Conservation (phyloP, 2,797 vertebrate genomes). For the Ibycter americanus region DNA sequence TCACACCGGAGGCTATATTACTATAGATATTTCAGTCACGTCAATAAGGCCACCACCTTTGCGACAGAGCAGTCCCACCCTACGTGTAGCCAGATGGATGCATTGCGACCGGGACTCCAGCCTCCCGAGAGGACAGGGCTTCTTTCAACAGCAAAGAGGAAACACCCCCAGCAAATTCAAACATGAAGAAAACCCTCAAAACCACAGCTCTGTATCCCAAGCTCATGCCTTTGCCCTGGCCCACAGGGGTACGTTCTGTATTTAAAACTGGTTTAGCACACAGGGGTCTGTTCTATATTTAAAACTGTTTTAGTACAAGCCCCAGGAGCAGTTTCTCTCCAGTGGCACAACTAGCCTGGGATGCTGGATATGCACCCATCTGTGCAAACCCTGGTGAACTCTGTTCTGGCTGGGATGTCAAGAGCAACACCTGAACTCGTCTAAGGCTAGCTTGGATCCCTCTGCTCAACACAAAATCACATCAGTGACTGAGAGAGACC, state of each 20-base stretch:
- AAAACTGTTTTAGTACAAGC: not conserved
- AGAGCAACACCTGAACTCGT: not conserved
- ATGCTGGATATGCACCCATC: not conserved
- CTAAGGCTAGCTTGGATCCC: not conserved
- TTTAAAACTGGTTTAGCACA: not conserved
- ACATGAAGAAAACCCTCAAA: not conserved
- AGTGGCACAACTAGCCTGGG: not conserved
- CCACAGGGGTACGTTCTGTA: rapidly evolving
- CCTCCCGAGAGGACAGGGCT: not conserved
- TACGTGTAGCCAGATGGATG: not conserved
- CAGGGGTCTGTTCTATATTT: not conserved
- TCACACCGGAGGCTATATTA: not conserved
- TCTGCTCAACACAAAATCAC: rapidly evolving
- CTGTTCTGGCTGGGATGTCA: not conserved
- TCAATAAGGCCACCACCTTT: not conserved
- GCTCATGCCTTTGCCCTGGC: not conserved
- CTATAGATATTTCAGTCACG: not conserved
- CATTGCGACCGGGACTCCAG: not conserved
- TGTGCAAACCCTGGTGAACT: rapidly evolving
- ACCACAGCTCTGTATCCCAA: not conserved
- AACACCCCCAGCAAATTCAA: not conserved
- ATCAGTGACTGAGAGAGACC: not conserved
- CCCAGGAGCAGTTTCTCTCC: not conserved
- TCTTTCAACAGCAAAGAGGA: not conserved
- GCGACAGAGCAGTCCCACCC: not conserved